phyloP scores from a whole-genome alignment of 2,888 invertebrate species.

The Machimus atricapillus region DNA sequence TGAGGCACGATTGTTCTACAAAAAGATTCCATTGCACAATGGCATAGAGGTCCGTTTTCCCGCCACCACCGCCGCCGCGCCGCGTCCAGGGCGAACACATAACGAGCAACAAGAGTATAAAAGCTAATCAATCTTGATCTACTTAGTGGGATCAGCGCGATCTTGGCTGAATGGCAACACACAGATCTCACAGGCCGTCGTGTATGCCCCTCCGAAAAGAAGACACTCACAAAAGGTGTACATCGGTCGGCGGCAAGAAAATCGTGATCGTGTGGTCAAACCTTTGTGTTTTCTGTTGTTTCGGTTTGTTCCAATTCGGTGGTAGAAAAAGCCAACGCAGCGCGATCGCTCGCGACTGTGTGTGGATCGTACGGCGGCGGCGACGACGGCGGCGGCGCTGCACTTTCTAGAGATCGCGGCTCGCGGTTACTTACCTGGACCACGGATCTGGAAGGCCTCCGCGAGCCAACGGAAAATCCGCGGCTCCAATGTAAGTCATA shows the following conservation, averaged over 20 bases:
- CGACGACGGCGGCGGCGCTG: background rate
- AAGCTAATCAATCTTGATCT: conserved; percentile 49
- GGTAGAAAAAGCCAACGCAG: conserved; percentile 35
- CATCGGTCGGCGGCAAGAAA: conserved; percentile 43
- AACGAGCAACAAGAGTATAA: conserved; percentile 34
- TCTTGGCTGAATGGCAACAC: conserved; percentile 39
- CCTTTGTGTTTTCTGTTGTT: conserved; percentile 34
- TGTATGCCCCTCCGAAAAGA: conserved; percentile 28
- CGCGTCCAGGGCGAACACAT: background rate
- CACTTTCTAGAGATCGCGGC: background rate
- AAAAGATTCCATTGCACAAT: conserved; percentile 37
- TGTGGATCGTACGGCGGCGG: conserved; percentile 5
- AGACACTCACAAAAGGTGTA: conserved; percentile 45
- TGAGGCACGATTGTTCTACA: conserved; percentile 39
- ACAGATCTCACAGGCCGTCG: conserved; percentile 20
- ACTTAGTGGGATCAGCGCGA: conserved; percentile 46
- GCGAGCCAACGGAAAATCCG: background rate
- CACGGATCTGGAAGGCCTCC: background rate
- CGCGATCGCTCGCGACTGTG: conserved; percentile 18
- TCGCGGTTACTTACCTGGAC: background rate
- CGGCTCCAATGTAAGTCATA: conserved; percentile 25
- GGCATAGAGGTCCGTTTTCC: background rate
- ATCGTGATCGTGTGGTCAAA: conserved; percentile 48
- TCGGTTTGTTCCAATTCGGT: conserved; percentile 39
- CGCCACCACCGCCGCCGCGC: too few species aligned